phyloP scores from a whole-genome alignment of 2,797 vertebrate species.

The Psittacula echo region DNA sequence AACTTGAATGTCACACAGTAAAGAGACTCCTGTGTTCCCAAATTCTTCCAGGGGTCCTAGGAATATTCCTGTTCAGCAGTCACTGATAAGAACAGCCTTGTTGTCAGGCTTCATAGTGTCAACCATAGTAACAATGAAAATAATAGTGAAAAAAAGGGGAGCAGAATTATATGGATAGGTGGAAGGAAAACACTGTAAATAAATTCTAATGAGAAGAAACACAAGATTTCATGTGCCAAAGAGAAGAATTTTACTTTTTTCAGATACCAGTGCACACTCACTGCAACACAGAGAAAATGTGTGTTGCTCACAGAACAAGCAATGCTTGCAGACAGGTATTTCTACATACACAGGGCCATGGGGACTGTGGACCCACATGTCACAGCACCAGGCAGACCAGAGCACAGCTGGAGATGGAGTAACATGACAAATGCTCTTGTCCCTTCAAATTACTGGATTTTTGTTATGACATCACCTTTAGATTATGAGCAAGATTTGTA shows the following conservation, averaged over 20 bases:
- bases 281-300: not conserved
- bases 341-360: not conserved
- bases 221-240: not conserved
- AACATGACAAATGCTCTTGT: not conserved
- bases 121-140: not conserved
- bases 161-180: not conserved
- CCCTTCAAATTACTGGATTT: not conserved
- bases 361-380: not conserved
- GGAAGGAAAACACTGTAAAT: not conserved
- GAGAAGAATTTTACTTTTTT: not conserved
- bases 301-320: not conserved
- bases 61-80: not conserved
- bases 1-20: not conserved
- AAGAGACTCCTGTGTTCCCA: not conserved
- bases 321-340: not conserved
- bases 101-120: not conserved
- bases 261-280: rapidly evolving
- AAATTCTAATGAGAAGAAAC: not conserved
- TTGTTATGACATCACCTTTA: not conserved
- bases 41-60: not conserved
- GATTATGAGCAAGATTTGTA: not conserved
- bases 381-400: not conserved
- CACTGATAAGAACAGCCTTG: not conserved
- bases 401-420: not conserved
- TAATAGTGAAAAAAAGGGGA: not conserved